These are phyloP conservation scores for Lateolabrax maculatus DNA, from an alignment of 2,797 vertebrate species.

Conservation along the genomic window DNA sequence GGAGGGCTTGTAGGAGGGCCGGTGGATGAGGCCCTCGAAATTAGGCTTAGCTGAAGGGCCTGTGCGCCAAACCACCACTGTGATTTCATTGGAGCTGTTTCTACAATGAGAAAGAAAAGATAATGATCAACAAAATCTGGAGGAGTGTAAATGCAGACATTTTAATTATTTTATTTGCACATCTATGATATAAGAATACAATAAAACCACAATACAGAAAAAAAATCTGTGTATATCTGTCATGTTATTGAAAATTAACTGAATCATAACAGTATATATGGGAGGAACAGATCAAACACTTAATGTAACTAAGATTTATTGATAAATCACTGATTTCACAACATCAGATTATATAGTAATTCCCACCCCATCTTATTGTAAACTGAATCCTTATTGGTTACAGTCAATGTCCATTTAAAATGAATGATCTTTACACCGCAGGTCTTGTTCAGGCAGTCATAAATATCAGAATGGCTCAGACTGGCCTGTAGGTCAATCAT, in stretches of 20 bases:
- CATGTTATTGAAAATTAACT: not conserved
- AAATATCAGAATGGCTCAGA: not conserved
- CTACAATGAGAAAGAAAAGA: constrained; percentile 72
- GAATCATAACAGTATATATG: not conserved
- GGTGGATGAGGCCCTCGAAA: constrained; percentile 89
- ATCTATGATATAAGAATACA: not conserved
- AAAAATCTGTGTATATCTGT: not conserved
- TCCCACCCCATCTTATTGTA: not conserved
- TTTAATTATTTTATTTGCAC: not conserved
- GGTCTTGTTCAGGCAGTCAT: not conserved
- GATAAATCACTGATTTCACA: constrained; percentile 21
- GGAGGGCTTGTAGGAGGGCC: constrained; percentile 90
- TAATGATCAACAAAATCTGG: not conserved
- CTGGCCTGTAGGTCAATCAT: not conserved
- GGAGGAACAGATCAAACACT: not conserved
- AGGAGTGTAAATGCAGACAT: not conserved
- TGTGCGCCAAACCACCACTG: constrained; percentile 93
- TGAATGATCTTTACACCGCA: not conserved
- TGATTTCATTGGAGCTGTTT: constrained; percentile 92
- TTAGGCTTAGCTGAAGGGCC: constrained; percentile 89
- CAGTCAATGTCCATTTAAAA: not conserved
- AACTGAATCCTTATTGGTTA: not conserved
- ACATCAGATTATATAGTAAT: not conserved
- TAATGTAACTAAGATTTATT: not conserved
- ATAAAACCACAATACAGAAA: not conserved